These are phyloP conservation scores for Pelobates fuscus DNA, from an alignment of 2,113 vertebrate species.

Conservation along the genomic window DNA sequence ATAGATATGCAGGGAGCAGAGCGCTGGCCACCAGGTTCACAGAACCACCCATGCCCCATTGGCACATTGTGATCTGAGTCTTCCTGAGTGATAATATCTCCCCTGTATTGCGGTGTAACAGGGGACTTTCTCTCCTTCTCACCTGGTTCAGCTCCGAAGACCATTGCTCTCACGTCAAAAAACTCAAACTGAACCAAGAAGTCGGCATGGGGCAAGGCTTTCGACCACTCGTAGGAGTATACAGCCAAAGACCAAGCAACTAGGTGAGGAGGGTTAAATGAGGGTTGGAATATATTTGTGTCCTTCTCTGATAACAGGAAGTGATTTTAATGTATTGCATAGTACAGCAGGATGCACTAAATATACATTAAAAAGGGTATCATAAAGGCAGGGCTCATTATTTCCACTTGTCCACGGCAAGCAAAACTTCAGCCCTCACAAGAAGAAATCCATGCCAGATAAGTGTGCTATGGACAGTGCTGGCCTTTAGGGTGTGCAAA, in stretches of 20 bases:
- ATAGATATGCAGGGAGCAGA: slow-evolving; percentile 38
- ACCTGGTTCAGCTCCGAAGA: slow-evolving; percentile 78
- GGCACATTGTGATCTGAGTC: slow-evolving; percentile 13
- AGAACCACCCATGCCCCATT: slow-evolving; percentile 32
- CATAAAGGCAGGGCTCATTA: too few species aligned
- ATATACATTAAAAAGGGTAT: too few species aligned
- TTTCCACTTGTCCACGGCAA: too few species aligned
- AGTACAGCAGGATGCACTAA: too few species aligned
- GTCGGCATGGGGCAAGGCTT: slow-evolving; percentile 84
- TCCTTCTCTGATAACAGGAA: too few species aligned
- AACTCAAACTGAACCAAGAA: slow-evolving; percentile 79
- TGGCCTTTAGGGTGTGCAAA: too few species aligned
- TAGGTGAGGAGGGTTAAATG: slow-evolving; percentile 69
- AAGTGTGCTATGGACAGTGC: too few species aligned
- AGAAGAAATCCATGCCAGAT: too few species aligned
- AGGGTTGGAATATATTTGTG: too few species aligned
- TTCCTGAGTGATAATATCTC: slow-evolving; percentile 49
- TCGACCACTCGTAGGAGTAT: slow-evolving; percentile 93
- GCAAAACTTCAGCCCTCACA: too few species aligned
- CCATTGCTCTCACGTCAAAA: slow-evolving; percentile 93
- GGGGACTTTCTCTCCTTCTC: slow-evolving; percentile 51
- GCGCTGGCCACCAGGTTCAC: slow-evolving; percentile 15
- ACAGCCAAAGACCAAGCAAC: slow-evolving; percentile 88
- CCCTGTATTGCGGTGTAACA: slow-evolving; percentile 49
- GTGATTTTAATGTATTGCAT: too few species aligned